phyloP scores from a whole-genome alignment of 2,113 vertebrate genomes.

The Tragulus kanchil region DNA sequence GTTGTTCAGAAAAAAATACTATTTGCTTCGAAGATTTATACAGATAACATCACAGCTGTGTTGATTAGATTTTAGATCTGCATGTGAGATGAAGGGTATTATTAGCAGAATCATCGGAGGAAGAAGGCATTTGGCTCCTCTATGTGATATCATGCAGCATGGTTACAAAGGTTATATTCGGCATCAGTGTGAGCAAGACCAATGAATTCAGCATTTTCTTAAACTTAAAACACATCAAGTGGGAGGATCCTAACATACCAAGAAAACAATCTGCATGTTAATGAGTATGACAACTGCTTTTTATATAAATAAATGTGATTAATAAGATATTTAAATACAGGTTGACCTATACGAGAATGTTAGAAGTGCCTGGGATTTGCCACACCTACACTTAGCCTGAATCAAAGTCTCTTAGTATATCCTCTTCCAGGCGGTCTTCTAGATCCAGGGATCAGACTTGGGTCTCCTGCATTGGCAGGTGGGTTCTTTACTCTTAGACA shows the following conservation, averaged over 20 bases:
- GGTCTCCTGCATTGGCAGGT: no score
- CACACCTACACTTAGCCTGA: background rate
- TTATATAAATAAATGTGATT: background rate
- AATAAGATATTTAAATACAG: background rate
- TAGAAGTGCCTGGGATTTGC: background rate
- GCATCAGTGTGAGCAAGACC: background rate
- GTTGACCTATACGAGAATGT: background rate
- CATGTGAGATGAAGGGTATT: constrained; percentile 49
- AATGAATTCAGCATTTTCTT: background rate
- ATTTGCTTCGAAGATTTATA: constrained; percentile 49
- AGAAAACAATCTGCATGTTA: background rate
- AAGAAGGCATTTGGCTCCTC: background rate
- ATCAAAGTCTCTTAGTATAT: background rate
- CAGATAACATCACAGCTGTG: constrained; percentile 62
- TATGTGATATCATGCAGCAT: background rate
- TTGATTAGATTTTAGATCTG: constrained; percentile 60
- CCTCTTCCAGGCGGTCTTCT: background rate
- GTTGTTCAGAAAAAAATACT: constrained; percentile 11
- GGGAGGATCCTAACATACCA: background rate
- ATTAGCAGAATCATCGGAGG: constrained; percentile 59
- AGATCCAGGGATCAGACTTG: no score
- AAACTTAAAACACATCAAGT: background rate
- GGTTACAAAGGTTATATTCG: constrained; percentile 41
- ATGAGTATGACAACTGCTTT: background rate
- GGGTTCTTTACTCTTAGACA: no score